A percentile compares a stretch with the other conserved stretches of the same genome.
These are phyloP conservation scores for Aix galericulata DNA, from an alignment of 2,113 vertebrate species.

Conservation along the genomic window DNA sequence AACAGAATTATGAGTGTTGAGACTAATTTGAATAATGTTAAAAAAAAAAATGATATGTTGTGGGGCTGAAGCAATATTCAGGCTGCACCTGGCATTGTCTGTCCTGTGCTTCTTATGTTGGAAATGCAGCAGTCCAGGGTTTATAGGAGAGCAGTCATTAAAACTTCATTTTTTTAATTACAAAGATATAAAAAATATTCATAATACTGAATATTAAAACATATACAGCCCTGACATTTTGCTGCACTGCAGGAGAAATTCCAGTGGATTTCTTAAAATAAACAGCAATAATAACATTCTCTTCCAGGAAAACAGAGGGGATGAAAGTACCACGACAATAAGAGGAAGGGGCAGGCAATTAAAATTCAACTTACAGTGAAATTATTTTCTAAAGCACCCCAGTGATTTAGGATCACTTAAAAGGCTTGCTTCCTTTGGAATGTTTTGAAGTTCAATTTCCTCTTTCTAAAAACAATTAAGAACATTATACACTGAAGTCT, in stretches of 20 bases:
- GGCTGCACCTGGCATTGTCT: conserved; percentile 61
- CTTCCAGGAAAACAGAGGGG: conserved; percentile 16
- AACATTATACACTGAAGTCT: background rate
- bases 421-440: background rate
- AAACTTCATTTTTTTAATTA: conserved; percentile 66
- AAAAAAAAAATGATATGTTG: conserved; percentile 69
- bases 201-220: conserved; percentile 65
- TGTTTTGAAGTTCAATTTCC: conserved; percentile 7
- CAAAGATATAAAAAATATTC: conserved; percentile 64
- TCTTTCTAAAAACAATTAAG: conserved; percentile 28
- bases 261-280: conserved; percentile 42
- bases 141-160: conserved; percentile 65
- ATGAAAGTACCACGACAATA: conserved; percentile 20
- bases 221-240: conserved; percentile 6
- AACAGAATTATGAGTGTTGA: conserved; percentile 77
- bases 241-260: background rate
- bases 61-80: conserved; percentile 28
- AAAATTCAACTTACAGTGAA: conserved; percentile 18
- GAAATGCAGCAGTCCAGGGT: conserved; percentile 54
- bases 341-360: conserved; percentile 34
- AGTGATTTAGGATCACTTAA: conserved; percentile 28
- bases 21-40: conserved; percentile 80
- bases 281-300: background rate
- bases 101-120: conserved; percentile 59
- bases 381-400: conserved; percentile 19